Conservation (phyloP, 2,113 vertebrate species). For the Climacteris rufus region DNA sequence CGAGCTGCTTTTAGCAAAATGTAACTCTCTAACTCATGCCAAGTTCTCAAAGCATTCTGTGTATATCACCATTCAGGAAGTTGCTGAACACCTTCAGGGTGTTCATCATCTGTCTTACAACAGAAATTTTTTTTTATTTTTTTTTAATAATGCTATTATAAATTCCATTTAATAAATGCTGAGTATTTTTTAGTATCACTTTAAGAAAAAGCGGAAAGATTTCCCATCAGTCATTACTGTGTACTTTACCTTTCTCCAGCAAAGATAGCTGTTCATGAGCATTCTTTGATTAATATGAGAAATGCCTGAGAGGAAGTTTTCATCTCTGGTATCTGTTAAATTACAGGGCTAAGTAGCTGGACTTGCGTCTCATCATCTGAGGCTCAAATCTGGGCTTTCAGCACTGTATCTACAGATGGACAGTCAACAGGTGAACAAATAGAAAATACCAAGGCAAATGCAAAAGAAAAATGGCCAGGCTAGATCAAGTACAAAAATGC, state of each 20-base stretch:
- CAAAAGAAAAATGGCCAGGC: neutral
- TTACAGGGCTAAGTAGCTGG: neutral
- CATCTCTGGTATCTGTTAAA: neutral
- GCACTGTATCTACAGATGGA: neutral
- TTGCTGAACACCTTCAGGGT: slow-evolving; percentile 23
- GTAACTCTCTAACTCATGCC: neutral
- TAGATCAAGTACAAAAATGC: neutral
- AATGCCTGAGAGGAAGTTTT: neutral
- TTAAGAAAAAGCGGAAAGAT: slow-evolving; percentile 33
- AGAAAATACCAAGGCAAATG: neutral
- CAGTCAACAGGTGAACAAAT: neutral
- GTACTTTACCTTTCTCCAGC: neutral
- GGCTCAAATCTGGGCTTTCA: neutral
- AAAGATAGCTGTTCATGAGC: neutral
- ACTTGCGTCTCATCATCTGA: neutral
- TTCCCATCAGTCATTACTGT: neutral
- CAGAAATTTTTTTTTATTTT: slow-evolving; percentile 7
- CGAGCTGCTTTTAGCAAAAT: neutral
- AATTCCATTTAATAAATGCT: slow-evolving; percentile 16
- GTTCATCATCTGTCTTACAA: slow-evolving; percentile 25
- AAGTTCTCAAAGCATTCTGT: neutral
- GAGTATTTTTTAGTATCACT: neutral
- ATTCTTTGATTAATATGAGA: neutral
- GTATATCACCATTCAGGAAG: neutral
- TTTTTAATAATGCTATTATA: neutral